Percentiles rank a stretch among this genome's conserved stretches.
phyloP scores from a whole-genome alignment of 2,113 vertebrate genomes.

The Tyto alba region DNA sequence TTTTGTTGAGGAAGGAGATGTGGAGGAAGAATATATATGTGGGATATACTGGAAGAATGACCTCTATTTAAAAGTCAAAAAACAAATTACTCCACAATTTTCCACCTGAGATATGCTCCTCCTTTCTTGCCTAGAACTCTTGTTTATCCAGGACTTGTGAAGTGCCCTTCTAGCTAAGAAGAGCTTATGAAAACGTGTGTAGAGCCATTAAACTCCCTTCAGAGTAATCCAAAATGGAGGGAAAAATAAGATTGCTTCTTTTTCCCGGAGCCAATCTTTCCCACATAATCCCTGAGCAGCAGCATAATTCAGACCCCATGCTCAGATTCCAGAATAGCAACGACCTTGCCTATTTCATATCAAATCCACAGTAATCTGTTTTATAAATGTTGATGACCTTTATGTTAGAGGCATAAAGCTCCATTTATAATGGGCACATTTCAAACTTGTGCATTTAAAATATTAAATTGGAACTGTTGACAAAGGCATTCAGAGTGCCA shows the following conservation, averaged over 20 bases:
- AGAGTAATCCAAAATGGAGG: background rate
- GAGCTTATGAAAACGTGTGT: background rate
- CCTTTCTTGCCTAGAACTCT: background rate
- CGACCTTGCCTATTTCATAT: background rate
- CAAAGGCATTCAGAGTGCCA: background rate
- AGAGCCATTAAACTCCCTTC: background rate
- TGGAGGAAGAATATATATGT: background rate
- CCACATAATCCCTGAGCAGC: background rate
- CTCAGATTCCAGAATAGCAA: background rate
- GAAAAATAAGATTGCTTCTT: background rate
- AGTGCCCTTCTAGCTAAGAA: background rate
- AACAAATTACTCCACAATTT: background rate
- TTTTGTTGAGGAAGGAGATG: background rate
- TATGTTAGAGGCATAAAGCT: background rate
- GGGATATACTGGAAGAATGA: background rate
- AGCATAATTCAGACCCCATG: background rate
- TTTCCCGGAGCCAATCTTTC: background rate
- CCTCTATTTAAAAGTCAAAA: background rate
- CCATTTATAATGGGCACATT: background rate
- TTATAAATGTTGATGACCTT: background rate
- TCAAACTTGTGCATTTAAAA: background rate
- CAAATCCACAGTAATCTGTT: background rate
- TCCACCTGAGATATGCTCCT: background rate
- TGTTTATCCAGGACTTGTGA: background rate
- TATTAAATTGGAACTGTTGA: background rate